phyloP scores from a whole-genome alignment of 2,888 invertebrate genomes.

The Cheilosia vulpina region DNA sequence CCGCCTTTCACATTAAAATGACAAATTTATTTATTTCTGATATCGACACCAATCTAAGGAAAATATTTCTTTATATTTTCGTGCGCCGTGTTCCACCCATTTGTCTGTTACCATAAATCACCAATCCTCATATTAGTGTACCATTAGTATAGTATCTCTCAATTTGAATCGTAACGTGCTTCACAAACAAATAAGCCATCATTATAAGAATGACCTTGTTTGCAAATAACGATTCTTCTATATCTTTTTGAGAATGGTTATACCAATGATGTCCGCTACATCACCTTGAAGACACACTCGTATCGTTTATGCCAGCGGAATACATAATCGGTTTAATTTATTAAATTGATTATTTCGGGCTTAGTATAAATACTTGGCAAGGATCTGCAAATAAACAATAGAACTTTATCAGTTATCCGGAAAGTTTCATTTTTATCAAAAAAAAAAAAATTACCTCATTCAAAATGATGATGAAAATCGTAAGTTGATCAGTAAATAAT shows the following conservation, averaged over 20 bases:
- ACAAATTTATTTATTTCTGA: too few relatives aligned
- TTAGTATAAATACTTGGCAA: neutral
- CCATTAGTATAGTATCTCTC: neutral
- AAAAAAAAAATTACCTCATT: neutral
- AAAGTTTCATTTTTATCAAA: neutral
- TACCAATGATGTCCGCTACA: neutral
- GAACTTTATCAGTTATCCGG: neutral
- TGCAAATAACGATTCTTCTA: too few relatives aligned
- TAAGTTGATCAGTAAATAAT: neutral
- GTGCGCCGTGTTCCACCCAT: too few relatives aligned
- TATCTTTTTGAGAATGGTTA: neutral
- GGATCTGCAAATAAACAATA: neutral
- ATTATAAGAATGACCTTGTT: neutral
- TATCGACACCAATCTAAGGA: neutral
- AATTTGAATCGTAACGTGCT: neutral
- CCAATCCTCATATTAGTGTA: too few relatives aligned
- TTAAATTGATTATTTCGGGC: neutral
- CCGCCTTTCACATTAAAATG: too few relatives aligned
- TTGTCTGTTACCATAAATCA: too few relatives aligned
- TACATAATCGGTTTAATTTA: neutral
- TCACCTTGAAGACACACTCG: neutral
- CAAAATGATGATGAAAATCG: conserved; percentile 58
- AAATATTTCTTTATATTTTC: too few relatives aligned
- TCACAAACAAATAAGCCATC: neutral
- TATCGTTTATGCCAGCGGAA: neutral